Percentiles rank a stretch among this genome's conserved stretches.
Evolutionary conservation across 2,113 vertebrate species (phyloP).

Genomic region (Brachirus orientalis): DNA sequence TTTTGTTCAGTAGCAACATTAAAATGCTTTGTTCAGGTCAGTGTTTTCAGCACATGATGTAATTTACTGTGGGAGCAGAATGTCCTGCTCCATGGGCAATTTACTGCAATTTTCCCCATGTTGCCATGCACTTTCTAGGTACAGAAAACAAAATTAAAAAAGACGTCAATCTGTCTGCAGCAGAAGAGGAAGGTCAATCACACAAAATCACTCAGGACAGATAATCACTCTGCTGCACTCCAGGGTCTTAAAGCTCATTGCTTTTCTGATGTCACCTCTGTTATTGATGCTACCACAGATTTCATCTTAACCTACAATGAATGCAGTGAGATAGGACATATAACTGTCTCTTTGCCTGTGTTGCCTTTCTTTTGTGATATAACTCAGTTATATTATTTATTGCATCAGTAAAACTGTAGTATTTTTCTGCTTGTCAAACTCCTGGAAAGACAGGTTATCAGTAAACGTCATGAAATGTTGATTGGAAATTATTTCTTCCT

Average conservation of each 20-base stretch:
- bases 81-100: neutral
- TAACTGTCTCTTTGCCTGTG: neutral
- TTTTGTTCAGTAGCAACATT: neutral
- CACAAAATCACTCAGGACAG: neutral
- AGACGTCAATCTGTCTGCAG: neutral
- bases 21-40: neutral
- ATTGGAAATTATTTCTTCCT: neutral
- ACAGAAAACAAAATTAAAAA: neutral
- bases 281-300: neutral
- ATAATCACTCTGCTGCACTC: slow-evolving; percentile 1
- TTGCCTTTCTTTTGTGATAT: neutral
- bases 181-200: neutral
- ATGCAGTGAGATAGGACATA: too few species aligned
- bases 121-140: neutral
- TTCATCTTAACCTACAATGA: too few species aligned
- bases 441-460: neutral
- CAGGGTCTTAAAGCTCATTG: neutral
- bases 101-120: neutral
- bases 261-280: neutral
- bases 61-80: neutral
- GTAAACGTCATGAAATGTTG: too few species aligned
- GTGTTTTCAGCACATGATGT: neutral
- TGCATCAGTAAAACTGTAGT: too few species aligned
- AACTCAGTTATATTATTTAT: too few species aligned
- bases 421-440: neutral